Evolutionary conservation across 1,140 invertebrate genomes (phyloP).

Genomic region (Notospermus geniculatus): DNA sequence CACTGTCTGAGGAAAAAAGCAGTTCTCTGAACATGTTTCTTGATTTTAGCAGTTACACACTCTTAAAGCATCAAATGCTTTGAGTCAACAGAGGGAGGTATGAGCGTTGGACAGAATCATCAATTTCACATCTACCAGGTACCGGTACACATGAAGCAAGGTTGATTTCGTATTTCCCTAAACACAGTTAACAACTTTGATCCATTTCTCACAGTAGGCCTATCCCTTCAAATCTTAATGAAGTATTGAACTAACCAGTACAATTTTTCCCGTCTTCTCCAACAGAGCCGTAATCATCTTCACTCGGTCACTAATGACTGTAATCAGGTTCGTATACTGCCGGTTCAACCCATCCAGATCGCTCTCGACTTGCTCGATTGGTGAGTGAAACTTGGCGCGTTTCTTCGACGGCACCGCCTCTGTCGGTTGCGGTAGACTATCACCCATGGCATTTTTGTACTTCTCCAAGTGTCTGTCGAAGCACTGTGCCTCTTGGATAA

Average conservation of each 20-base stretch:
- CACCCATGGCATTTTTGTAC: conserved; percentile 84
- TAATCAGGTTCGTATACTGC: conserved; percentile 45
- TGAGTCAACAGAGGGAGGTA: too few species aligned
- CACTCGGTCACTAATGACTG: conserved; percentile 39
- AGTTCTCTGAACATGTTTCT: too few species aligned
- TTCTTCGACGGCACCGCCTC: conserved; percentile 43
- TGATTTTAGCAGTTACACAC: too few species aligned
- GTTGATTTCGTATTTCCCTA: too few species aligned
- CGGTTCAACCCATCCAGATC: conserved; percentile 75
- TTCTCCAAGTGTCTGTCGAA: conserved; percentile 75
- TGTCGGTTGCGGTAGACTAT: conserved; percentile 55
- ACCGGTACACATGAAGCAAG: too few species aligned
- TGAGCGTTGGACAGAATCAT: too few species aligned
- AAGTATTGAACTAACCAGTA: conserved; percentile 13
- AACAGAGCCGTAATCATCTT: conserved; percentile 37
- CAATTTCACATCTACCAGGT: too few species aligned
- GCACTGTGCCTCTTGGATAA: neutral
- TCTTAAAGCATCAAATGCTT: too few species aligned
- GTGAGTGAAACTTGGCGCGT: conserved; percentile 52
- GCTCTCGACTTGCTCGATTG: conserved; percentile 76
- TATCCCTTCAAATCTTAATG: too few species aligned
- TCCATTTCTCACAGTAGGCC: too few species aligned
- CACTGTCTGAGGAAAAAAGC: too few species aligned
- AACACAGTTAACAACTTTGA: too few species aligned
- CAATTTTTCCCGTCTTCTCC: conserved; percentile 13